Conservation (phyloP, 1,140 invertebrate genomes). For the Lysiphlebus fabarum region DNA sequence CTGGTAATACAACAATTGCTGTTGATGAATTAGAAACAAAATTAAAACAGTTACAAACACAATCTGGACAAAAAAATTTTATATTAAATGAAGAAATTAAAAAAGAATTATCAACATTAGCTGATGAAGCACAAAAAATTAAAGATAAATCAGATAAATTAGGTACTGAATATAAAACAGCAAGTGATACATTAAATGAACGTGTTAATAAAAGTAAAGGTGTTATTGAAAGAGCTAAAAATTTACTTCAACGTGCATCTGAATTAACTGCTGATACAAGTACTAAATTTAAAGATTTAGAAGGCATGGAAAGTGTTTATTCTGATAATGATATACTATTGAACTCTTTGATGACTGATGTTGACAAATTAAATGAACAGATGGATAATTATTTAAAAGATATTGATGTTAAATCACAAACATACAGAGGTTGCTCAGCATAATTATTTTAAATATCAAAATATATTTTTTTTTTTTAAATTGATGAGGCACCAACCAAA, state of each 20-base stretch:
- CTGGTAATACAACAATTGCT: conserved; percentile 67
- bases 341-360: conserved; percentile 41
- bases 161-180: conserved; percentile 60
- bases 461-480: conserved; percentile 15
- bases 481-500: conserved; percentile 9
- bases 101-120: conserved; percentile 57
- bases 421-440: conserved; percentile 42
- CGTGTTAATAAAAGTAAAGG: conserved; percentile 63
- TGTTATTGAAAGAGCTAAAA: conserved; percentile 70
- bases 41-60: conserved; percentile 70
- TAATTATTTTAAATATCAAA: conserved; percentile 30
- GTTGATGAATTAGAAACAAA: conserved; percentile 66
- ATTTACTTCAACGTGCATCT: conserved; percentile 69
- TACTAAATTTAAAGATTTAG: conserved; percentile 70
- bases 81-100: conserved; percentile 60
- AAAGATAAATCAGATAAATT: conserved; percentile 56
- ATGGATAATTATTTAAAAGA: conserved; percentile 43
- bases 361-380: conserved; percentile 39
- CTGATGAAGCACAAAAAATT: conserved; percentile 58
- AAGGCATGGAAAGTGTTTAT: conserved; percentile 58
- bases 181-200: conserved; percentile 59
- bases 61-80: conserved; percentile 72
- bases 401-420: conserved; percentile 46
- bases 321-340: conserved; percentile 47
- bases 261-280: conserved; percentile 73